Percentiles rank a stretch among this genome's conserved stretches.
phyloP scores from a whole-genome alignment of 2,113 vertebrate genomes.

The Chelonoidis abingdonii region DNA sequence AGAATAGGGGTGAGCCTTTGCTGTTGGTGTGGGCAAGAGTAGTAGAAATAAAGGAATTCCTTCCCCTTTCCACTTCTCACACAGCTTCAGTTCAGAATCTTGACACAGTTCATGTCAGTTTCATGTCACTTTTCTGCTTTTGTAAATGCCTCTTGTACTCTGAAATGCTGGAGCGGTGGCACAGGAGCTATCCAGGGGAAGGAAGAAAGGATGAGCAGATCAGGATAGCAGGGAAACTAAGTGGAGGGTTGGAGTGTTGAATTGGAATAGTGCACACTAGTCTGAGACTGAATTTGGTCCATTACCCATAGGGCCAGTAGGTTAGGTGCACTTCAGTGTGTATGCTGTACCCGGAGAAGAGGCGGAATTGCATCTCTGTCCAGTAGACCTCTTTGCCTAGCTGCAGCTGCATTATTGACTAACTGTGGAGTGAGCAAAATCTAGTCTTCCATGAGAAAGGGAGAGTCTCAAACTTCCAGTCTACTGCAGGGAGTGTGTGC shows the following conservation, averaged over 20 bases:
- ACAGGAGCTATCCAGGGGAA: background rate
- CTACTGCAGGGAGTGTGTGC: background rate
- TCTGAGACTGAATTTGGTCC: background rate
- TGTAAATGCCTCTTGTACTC: background rate
- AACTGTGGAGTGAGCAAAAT: background rate
- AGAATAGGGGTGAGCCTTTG: background rate
- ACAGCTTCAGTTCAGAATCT: fast-evolving
- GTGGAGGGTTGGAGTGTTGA: background rate
- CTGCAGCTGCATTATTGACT: background rate
- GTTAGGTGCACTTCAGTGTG: background rate
- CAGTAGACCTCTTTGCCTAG: background rate
- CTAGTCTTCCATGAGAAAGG: background rate
- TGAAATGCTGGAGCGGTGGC: background rate
- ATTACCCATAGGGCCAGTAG: background rate
- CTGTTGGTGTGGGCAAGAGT: background rate
- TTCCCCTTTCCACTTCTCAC: background rate
- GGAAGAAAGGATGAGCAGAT: background rate
- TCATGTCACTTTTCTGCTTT: background rate
- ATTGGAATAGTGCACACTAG: background rate
- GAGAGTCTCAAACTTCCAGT: background rate
- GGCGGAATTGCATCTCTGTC: background rate
- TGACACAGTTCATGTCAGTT: background rate
- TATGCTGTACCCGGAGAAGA: background rate
- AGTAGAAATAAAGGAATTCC: background rate
- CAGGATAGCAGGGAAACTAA: background rate